Conservation (phyloP, 2,888 invertebrate species). For the Tanypteryx hageni region DNA sequence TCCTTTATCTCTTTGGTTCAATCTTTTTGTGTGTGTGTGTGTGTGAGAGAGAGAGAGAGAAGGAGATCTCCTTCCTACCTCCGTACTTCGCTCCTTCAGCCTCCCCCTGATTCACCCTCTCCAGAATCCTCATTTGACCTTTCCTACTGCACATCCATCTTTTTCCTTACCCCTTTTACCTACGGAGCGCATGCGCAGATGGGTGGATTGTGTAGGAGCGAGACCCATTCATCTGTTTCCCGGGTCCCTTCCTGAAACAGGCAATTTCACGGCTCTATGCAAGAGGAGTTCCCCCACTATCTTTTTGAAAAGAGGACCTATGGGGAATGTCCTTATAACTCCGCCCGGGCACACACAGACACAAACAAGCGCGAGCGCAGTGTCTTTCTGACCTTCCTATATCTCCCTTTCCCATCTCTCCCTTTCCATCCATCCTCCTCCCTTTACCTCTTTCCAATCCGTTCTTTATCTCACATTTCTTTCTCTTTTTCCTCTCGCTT, state of each 20-base stretch:
- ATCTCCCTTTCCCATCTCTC: background rate
- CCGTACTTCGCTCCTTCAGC: background rate
- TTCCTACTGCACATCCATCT: background rate
- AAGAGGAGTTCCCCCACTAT: background rate
- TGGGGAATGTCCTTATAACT: background rate
- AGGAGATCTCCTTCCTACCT: background rate
- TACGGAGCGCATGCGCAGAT: background rate
- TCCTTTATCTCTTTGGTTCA: background rate
- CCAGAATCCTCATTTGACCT: background rate
- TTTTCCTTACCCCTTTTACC: background rate
- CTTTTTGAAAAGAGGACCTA: constrained; percentile 20
- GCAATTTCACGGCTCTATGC: constrained; percentile 60
- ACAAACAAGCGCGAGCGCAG: too few species aligned
- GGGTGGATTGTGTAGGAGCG: background rate
- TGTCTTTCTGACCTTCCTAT: background rate
- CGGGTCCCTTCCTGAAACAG: background rate
- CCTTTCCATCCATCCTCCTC: background rate
- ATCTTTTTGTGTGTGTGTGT: constrained; percentile 11
- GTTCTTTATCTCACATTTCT: background rate
- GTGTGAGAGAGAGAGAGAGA: too few species aligned
- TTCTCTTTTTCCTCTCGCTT: background rate
- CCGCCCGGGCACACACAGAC: background rate
- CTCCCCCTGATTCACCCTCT: too few species aligned
- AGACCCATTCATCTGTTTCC: constrained; percentile 20
- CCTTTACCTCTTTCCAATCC: background rate